These are phyloP conservation scores for Drosophila sechellia DNA, from an alignment of 1,140 invertebrate genomes.

Conservation along the genomic window DNA sequence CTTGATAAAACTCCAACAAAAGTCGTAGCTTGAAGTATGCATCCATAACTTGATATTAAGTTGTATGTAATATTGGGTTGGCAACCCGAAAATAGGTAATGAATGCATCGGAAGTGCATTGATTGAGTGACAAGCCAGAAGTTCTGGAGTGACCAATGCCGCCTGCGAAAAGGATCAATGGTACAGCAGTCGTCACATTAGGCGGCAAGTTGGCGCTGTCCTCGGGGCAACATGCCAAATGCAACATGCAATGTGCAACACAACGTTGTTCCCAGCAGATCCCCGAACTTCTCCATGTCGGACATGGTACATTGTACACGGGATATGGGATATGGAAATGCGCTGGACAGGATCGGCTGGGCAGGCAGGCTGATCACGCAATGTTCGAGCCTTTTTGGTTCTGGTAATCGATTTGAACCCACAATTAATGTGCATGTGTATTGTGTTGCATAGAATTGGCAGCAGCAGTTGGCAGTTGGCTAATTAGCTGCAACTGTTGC, in stretches of 20 bases:
- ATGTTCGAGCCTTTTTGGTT: conserved; percentile 26
- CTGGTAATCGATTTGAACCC: conserved; percentile 76
- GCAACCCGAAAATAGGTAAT: background rate
- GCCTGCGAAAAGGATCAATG: conserved; percentile 51
- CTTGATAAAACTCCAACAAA: too few species aligned
- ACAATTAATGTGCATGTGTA: conserved; percentile 53
- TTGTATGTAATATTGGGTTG: too few species aligned
- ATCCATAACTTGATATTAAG: too few species aligned
- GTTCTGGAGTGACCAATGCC: conserved; percentile 26
- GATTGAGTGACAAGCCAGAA: conserved; percentile 60
- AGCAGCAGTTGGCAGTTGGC: conserved; percentile 75
- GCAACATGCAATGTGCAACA: conserved; percentile 34
- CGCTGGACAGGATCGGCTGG: conserved; percentile 8
- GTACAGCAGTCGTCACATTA: conserved; percentile 75
- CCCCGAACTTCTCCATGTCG: too few species aligned
- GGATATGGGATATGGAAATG: conserved; percentile 12
- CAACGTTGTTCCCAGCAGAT: background rate
- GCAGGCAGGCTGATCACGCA: conserved; percentile 50
- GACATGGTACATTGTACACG: too few species aligned
- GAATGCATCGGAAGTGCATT: conserved; percentile 58
- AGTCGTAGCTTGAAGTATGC: too few species aligned
- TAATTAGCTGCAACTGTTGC: conserved; percentile 81
- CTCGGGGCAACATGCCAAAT: conserved; percentile 61
- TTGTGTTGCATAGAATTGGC: conserved; percentile 54
- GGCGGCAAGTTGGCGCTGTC: conserved; percentile 63